A percentile compares a stretch with the other conserved stretches of the same genome.
These are phyloP conservation scores for Lithophane leautieri DNA, from an alignment of 2,888 invertebrate species.

Conservation along the genomic window DNA sequence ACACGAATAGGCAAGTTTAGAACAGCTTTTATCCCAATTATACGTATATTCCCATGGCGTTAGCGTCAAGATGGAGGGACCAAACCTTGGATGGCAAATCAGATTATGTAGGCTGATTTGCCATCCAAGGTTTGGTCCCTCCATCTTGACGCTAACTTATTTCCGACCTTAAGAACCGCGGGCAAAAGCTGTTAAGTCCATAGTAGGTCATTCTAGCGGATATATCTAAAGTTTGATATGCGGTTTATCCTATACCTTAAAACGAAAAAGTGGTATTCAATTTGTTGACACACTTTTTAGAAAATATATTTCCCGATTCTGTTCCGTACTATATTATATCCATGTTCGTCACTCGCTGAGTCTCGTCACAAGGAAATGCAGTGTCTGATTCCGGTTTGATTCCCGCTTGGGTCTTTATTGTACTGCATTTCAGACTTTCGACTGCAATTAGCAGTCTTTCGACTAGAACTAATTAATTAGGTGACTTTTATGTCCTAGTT, in stretches of 20 bases:
- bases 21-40: too few species aligned
- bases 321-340: background rate
- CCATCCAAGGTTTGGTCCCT: too few species aligned
- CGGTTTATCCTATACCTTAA: too few species aligned
- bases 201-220: background rate
- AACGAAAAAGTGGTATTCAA: too few species aligned
- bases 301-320: background rate
- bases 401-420: background rate
- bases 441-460: background rate
- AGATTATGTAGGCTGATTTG: too few species aligned
- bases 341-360: background rate
- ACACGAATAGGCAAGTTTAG: too few species aligned
- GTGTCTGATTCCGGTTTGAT: conserved; percentile 17
- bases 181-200: background rate
- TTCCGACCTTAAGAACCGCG: too few species aligned
- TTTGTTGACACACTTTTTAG: background rate
- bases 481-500: background rate
- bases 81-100: too few species aligned
- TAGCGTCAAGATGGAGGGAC: too few species aligned
- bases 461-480: background rate
- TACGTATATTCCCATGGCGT: too few species aligned
- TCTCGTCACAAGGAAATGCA: conserved; percentile 13
- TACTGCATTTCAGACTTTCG: too few species aligned
- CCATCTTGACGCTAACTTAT: too few species aligned
- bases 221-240: background rate